Evolutionary conservation across 2,113 vertebrate species (phyloP).

Genomic region (Saguinus imperator): DNA sequence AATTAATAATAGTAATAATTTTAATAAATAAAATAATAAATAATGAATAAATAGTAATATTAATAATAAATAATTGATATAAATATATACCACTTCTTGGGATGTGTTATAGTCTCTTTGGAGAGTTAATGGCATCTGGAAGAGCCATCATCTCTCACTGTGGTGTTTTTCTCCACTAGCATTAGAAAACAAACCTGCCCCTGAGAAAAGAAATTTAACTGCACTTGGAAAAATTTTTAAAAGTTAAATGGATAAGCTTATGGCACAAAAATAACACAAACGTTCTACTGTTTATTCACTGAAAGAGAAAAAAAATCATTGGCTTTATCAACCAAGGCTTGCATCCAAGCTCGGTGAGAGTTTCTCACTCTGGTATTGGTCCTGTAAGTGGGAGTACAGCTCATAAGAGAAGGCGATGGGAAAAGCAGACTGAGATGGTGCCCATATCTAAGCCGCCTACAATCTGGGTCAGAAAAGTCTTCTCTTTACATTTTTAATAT

Average conservation of each 20-base stretch:
- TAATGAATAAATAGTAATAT: too few relatives aligned
- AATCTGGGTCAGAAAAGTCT: neutral
- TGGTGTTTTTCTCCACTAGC: neutral
- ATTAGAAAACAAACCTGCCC: neutral
- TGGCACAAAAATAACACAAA: neutral
- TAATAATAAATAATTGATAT: too few relatives aligned
- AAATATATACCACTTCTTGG: too few relatives aligned
- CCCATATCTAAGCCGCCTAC: rapidly evolving
- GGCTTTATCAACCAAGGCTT: neutral
- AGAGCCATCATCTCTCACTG: neutral
- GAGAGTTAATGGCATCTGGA: neutral
- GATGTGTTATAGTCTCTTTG: neutral
- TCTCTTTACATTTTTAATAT: rapidly evolving
- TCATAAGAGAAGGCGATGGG: rapidly evolving
- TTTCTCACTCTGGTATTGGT: neutral
- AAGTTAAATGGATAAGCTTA: neutral
- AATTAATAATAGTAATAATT: too few relatives aligned
- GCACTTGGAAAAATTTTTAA: neutral
- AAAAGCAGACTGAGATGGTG: neutral
- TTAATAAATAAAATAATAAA: too few relatives aligned
- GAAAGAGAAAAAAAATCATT: neutral
- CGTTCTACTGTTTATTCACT: neutral
- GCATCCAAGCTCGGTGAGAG: neutral
- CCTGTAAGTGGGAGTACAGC: rapidly evolving
- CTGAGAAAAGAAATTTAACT: neutral